phyloP scores from a whole-genome alignment of 1,140 invertebrate species.

The Ceratina australensis region DNA sequence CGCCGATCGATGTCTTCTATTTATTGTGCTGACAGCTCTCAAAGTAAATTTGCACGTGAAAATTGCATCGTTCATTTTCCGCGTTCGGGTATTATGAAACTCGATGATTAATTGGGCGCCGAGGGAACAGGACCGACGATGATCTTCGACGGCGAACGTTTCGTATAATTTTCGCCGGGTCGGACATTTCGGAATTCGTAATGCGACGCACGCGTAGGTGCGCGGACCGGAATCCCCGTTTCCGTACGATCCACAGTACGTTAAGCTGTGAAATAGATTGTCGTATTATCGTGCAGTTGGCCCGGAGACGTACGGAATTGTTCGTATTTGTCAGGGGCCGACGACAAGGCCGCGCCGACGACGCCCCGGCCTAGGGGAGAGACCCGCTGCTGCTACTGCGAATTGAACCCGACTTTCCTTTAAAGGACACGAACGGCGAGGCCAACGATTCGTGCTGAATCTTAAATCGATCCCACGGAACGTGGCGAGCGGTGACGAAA shows the following conservation, averaged over 20 bases:
- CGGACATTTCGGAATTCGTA: not conserved
- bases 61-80: slow-evolving; percentile 15
- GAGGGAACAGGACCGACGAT: not conserved
- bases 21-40: not conserved
- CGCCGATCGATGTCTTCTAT: slow-evolving; percentile 1
- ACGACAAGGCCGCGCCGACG: slow-evolving; percentile 36
- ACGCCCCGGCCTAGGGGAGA: not conserved
- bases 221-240: slow-evolving; percentile 21
- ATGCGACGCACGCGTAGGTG: slow-evolving; percentile 30
- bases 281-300: slow-evolving; percentile 58
- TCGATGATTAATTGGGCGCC: slow-evolving; percentile 3
- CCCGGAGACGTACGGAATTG: slow-evolving; percentile 63
- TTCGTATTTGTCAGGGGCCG: slow-evolving; percentile 66
- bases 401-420: slow-evolving; percentile 56
- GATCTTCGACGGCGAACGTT: not conserved
- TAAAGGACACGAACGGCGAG: slow-evolving; percentile 58
- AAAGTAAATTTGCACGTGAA: slow-evolving; percentile 23
- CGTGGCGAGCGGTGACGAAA: slow-evolving; percentile 38
- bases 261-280: slow-evolving; percentile 60
- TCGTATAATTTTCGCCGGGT: slow-evolving; percentile 37
- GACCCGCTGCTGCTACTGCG: slow-evolving; percentile 30
- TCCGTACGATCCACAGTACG: slow-evolving; percentile 51
- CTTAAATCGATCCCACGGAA: slow-evolving; percentile 51
- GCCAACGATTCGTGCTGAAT: slow-evolving; percentile 58
- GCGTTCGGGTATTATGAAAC: not conserved